A percentile compares a stretch with the other conserved stretches of the same genome.
Evolutionary conservation across 2,888 invertebrate genomes (phyloP).

Genomic region (Eupithecia dodoneata): DNA sequence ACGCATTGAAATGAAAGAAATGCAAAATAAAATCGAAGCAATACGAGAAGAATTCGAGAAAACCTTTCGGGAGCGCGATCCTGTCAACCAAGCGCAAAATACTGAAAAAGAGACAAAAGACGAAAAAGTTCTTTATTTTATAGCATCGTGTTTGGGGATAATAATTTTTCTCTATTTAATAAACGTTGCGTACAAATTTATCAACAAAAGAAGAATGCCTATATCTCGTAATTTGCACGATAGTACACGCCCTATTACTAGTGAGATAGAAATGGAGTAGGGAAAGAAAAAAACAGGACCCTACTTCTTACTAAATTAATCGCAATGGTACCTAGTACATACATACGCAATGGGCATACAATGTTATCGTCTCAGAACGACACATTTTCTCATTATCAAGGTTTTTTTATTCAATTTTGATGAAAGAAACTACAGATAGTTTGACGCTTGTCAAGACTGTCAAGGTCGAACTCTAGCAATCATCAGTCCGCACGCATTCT

Average conservation of each 20-base stretch:
- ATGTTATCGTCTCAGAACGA: background rate
- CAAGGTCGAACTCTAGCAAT: background rate
- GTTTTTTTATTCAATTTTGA: background rate
- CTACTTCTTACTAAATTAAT: background rate
- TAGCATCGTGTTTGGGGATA: constrained; percentile 35
- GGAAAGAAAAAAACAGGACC: background rate
- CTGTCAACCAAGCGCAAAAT: constrained; percentile 16
- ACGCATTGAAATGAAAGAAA: constrained; percentile 35
- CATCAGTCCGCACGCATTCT: background rate
- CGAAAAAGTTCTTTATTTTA: constrained; percentile 37
- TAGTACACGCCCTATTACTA: constrained; percentile 28
- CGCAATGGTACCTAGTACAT: too few relatives aligned
- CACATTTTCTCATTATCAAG: background rate
- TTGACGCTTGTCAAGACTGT: background rate
- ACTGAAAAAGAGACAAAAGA: constrained; percentile 16
- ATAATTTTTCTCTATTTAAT: constrained; percentile 30
- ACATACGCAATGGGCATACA: too few relatives aligned
- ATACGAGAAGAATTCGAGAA: constrained; percentile 35
- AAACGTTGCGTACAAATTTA: constrained; percentile 14
- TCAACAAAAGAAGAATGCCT: constrained; percentile 2
- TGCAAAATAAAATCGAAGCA: constrained; percentile 38
- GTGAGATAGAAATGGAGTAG: constrained; percentile 34
- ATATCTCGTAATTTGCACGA: constrained; percentile 9
- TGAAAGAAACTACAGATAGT: background rate
- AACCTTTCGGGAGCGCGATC: constrained; percentile 17